Percentiles rank a stretch among this genome's conserved stretches.
Evolutionary conservation across 2,888 invertebrate genomes (phyloP).

Genomic region (Serripes groenlandicus): DNA sequence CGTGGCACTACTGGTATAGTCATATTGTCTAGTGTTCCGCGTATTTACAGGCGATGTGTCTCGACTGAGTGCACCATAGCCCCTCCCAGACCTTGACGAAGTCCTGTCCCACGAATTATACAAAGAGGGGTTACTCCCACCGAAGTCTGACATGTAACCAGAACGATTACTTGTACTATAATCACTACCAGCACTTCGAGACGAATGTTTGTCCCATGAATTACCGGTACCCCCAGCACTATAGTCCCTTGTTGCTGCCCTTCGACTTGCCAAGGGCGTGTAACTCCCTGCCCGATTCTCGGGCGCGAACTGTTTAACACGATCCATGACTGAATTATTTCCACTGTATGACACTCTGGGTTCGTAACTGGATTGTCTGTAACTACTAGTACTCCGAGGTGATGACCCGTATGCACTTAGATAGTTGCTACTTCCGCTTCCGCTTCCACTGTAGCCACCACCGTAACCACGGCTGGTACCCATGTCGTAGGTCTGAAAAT

Average conservation of each 20-base stretch:
- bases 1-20: constrained; percentile 80
- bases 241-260: constrained; percentile 64
- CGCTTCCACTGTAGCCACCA: constrained; percentile 63
- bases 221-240: constrained; percentile 52
- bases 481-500: constrained; percentile 81
- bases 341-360: constrained; percentile 51
- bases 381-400: constrained; percentile 41
- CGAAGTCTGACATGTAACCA: constrained; percentile 83
- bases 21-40: constrained; percentile 77
- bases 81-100: constrained; percentile 76
- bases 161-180: constrained; percentile 76
- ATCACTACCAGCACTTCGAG: constrained; percentile 72
- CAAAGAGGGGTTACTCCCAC: constrained; percentile 77
- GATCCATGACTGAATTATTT: constrained; percentile 73
- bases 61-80: constrained; percentile 78
- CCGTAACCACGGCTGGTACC: constrained; percentile 80
- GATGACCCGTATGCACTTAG: constrained; percentile 68
- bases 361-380: constrained; percentile 68
- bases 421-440: constrained; percentile 67
- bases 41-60: constrained; percentile 80
- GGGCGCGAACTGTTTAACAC: constrained; percentile 72
- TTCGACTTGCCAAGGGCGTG: constrained; percentile 69
- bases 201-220: constrained; percentile 72
- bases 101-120: constrained; percentile 80
- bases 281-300: constrained; percentile 66